Evolutionary conservation across 2,888 invertebrate genomes (phyloP), one percentile per base, ranked within the genome.

Genomic region (Latrodectus elegans): DNA sequence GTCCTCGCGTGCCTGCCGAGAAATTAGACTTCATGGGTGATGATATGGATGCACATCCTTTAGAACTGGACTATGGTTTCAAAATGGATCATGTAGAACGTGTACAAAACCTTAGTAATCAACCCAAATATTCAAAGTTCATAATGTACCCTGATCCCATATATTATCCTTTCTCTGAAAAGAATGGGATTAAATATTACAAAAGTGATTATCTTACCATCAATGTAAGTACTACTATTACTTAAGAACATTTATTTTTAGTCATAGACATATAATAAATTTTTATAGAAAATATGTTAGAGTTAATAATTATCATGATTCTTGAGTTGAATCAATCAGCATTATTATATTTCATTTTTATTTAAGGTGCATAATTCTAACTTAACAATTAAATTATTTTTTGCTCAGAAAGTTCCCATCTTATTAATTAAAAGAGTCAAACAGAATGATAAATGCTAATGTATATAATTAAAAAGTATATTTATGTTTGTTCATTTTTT

Each of bases 171-270:
- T 99, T 98, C 92, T 96, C 96, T 91, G 97, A 97, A 91, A 96
- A 96, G 91, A 95, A 91, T 96, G 65, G 97, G 96, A 92, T 92
- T 52, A 92, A 92, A 89, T 97, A 97, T 92, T 98, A 97, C 93
- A 98, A 98, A 93, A 97, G 97, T 91, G 98, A 98, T 92, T 98
- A 98, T 93, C 94, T 99, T 90, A 98, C 97, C 64, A 97, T 99
- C 90, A 97, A 95, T 91, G 95, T 94, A 92, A 93, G 94, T 93
- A 1, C 12, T 17, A 22, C 14, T 10, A 15, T 53, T n/a, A 38
- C 38, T 15, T 71, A 22, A 14, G 2, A 68, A 71, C 4, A 17
- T 72, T 26, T 74, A 4, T 55, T 12, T 53, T 53, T 15, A 17
- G 6, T 15, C 6, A 53, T 55, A 17, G 38, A 38, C 38, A 38